Conservation (phyloP, 2,888 invertebrate species). For the Pseudococcus jackbeardsleyi region DNA sequence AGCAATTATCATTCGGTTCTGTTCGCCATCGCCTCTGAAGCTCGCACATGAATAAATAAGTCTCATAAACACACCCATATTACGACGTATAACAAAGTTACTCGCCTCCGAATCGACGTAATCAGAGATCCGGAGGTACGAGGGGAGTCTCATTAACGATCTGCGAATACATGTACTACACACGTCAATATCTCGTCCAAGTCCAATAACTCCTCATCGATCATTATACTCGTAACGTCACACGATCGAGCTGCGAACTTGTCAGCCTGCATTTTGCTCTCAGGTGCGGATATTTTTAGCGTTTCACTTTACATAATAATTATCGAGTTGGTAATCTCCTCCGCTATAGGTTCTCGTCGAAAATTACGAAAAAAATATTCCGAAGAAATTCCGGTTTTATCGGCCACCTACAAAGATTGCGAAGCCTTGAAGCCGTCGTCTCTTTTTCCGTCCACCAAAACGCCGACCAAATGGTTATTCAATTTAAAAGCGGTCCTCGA, state of each 20-base stretch:
- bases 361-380: background rate
- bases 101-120: background rate
- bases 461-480: background rate
- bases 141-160: background rate
- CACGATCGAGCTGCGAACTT: background rate
- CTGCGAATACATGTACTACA: background rate
- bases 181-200: background rate
- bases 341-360: background rate
- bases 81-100: slow-evolving; percentile 23
- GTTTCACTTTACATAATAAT: slow-evolving; percentile 2
- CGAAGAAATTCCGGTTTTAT: slow-evolving; percentile 35
- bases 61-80: slow-evolving; percentile 18
- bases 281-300: background rate
- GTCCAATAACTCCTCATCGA: slow-evolving; percentile 14
- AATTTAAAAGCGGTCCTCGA: background rate
- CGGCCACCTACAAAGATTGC: slow-evolving; percentile 43
- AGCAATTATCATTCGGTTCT: no score
- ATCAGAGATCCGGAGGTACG: background rate
- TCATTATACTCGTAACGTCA: background rate
- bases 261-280: slow-evolving; percentile 3
- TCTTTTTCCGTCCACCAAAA: background rate
- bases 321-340: background rate
- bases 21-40: background rate
- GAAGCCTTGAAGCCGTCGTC: slow-evolving; percentile 30
- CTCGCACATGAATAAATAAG: background rate